Evolutionary conservation across 2,888 invertebrate genomes (phyloP), one percentile per base, ranked within the genome.

Genomic region (Drosophila siamana): DNA sequence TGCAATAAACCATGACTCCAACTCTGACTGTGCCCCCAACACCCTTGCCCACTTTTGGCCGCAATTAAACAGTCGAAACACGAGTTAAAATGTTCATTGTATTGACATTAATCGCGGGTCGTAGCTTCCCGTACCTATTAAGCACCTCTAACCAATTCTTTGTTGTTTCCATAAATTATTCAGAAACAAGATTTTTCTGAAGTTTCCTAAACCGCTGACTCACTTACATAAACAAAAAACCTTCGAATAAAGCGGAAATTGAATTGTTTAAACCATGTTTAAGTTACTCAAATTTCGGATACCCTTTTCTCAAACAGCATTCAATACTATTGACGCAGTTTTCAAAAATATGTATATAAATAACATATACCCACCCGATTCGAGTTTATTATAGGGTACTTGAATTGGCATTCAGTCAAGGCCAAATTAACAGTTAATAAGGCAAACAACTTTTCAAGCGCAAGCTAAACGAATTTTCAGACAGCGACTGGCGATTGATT

Each of bases 351-450:
- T 5, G 13, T 15, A 11, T 24, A 1, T 0, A 7, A 22, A 7
- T 48, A 7, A 11, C 11, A 33, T 19, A 19, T n/a, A 24, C 19
- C 41, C 41, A 30, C 44, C 24, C 33, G 15, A 55, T 0, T 33
- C 7, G 13, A n/a, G 9, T 36, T 6, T 9, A 8, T 11, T 13
- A 7, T 41, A 59, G 59, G 43, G 72, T 60, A 69, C 54, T 54
- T 6, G 41, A 57, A 57, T 50, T 71, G 76, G 24, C 71, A 71
- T 60, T 72, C 60, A 47, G 41, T 40, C 79, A 74, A 72, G 72
- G 69, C 44, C 38, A 65, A 68, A 68, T 76, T 71, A 77, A 67
- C 74, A 63, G 59, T 63, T 71, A 71, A 61, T 74, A 71, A 79
- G 68, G 51, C 56, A 48, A 86, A 47, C 72, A 60, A 65, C 46